Evolutionary conservation across 2,113 vertebrate genomes (phyloP).

Genomic region (Laticauda colubrina): DNA sequence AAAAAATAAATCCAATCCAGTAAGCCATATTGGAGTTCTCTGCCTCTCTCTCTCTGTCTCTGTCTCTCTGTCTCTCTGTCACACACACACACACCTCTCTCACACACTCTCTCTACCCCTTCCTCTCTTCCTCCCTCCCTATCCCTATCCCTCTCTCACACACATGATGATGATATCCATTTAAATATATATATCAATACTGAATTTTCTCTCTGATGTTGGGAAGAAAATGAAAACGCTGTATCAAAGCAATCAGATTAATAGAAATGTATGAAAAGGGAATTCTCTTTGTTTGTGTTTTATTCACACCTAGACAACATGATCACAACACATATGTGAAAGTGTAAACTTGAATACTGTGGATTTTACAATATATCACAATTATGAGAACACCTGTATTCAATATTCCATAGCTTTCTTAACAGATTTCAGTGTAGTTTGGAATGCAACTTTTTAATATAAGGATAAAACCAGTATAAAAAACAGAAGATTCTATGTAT

Average conservation of each 20-base stretch:
- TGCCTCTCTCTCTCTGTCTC: no score
- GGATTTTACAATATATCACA: slow-evolving; percentile 17
- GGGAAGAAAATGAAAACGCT: neutral
- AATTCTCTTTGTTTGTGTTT: slow-evolving; percentile 27
- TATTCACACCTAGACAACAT: slow-evolving; percentile 29
- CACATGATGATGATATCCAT: neutral
- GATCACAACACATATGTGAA: slow-evolving; percentile 22
- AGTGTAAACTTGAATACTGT: slow-evolving; percentile 26
- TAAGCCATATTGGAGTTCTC: neutral
- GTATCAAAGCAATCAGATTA: slow-evolving; percentile 11
- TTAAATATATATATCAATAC: neutral
- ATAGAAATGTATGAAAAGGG: slow-evolving; percentile 19
- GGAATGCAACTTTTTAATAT: neutral
- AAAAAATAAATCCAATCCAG: neutral
- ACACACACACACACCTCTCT: neutral
- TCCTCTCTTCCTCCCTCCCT: no score
- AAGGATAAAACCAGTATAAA: neutral
- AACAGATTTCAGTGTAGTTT: slow-evolving; percentile 19
- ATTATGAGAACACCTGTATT: slow-evolving; percentile 25
- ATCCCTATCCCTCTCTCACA: no score
- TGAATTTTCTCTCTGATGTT: no score
- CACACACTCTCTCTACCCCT: no score
- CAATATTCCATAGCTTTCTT: slow-evolving; percentile 26
- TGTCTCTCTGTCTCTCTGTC: no score
- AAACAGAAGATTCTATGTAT: neutral